Base-by-base conservation (phyloP, 2,888 invertebrate species). In the Trachelus tabidus region DNA sequence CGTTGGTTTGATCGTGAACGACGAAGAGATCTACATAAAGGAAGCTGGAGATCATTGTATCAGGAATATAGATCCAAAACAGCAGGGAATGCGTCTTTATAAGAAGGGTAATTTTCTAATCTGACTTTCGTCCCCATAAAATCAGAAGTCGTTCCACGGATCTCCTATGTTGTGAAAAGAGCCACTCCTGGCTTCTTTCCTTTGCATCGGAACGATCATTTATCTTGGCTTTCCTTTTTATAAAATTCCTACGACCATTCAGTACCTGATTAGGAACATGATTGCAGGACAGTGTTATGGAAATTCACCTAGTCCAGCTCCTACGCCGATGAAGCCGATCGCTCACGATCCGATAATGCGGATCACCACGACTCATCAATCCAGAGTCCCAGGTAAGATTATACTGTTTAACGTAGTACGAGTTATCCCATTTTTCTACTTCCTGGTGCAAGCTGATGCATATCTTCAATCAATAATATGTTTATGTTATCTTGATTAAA, bases 21-120 rank as follows among this genome's bases (percentile, higher is more conserved):
- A 94, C 68, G 93, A 93, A 69, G 94, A 94, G 83, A 94, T 95
- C 82, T 94, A 93, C 85, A 95, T 95, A 79, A 94, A 94, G 85
- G 95, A 95, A 91, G 95, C 95, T 34, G 95, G 95, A 0, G 94
- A 94, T 85, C 94, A 94, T 85, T 95, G 95, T 85, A 93, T 94
- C 83, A 91, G 94, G 80, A 92, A 93, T 81, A 93, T 94, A 40
- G 93, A 94, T 89, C 94, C 94, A 1, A 90, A 93, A 75, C 91
- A 90, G 68, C 92, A 93, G 85, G 95, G 94, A 79, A 95, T 95
- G 95, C 93, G 94, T 86, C 90, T 95, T 35, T 93, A 92, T 68
- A 93, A 93, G 86, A 91, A 91, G 87, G 92, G 92, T 92, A 89
- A 90, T 79, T 89, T 84, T 11, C 3, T 31, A n/a, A n/a, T n/a